A percentile compares a stretch with the other conserved stretches of the same genome.
Conservation (phyloP, 2,888 invertebrate genomes). For the Neuroscelio doddi region DNA sequence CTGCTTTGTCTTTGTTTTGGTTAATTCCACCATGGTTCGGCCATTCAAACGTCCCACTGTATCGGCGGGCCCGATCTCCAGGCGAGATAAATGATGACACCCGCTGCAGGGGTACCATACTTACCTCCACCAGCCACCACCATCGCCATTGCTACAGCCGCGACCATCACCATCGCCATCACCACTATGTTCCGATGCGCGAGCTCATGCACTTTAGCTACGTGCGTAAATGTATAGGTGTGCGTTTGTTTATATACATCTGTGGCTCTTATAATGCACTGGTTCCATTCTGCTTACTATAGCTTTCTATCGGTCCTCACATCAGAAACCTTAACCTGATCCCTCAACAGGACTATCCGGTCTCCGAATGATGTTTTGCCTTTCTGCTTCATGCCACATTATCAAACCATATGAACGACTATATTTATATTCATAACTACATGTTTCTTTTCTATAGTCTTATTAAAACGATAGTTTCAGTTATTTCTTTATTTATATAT, state of each 20-base stretch:
- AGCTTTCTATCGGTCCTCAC: constrained; percentile 28
- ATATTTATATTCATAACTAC: constrained; percentile 38
- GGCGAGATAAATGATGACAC: constrained; percentile 76
- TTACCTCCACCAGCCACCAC: constrained; percentile 62
- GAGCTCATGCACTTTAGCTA: no score
- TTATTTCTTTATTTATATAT: no score
- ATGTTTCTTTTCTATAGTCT: neutral
- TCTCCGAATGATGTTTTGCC: constrained; percentile 12
- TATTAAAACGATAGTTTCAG: no score
- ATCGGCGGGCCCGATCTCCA: constrained; percentile 77
- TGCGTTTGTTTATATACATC: constrained; percentile 30
- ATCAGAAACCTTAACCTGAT: constrained; percentile 29
- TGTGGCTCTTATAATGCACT: constrained; percentile 21
- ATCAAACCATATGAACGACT: constrained; percentile 34
- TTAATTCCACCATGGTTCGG: constrained; percentile 81
- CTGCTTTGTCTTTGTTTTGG: constrained; percentile 81
- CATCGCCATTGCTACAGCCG: constrained; percentile 35
- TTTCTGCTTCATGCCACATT: constrained; percentile 15
- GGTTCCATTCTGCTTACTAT: constrained; percentile 19
- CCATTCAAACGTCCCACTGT: constrained; percentile 80
- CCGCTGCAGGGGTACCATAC: constrained; percentile 73
- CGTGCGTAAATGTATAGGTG: no score
- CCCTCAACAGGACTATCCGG: constrained; percentile 20
- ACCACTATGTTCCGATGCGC: constrained; percentile 12
- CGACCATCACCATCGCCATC: constrained; percentile 17